Evolutionary conservation across 2,113 vertebrate species (phyloP).

Genomic region (Cebidichthys violaceus): DNA sequence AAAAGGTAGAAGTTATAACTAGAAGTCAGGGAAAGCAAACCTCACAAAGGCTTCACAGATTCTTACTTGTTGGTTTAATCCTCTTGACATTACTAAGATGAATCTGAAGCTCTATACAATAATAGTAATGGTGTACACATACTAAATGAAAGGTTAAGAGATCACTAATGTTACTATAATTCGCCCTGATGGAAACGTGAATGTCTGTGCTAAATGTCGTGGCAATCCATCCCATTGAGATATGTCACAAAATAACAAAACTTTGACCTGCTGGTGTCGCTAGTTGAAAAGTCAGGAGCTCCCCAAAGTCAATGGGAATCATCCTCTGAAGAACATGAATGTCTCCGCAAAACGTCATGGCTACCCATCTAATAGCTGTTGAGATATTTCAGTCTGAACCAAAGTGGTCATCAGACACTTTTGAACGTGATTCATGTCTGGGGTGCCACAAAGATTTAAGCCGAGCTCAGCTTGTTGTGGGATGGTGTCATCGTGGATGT

Average conservation of each 20-base stretch:
- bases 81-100: background rate
- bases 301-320: background rate
- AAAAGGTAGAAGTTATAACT: background rate
- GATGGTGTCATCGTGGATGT: conserved; percentile 32
- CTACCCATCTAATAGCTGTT: background rate
- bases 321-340: background rate
- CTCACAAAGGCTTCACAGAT: background rate
- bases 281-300: background rate
- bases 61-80: background rate
- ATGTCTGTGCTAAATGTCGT: background rate
- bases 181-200: background rate
- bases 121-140: background rate
- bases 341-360: background rate
- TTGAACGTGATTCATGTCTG: conserved; percentile 4
- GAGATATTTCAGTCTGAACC: background rate
- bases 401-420: background rate
- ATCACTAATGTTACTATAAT: background rate
- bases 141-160: background rate
- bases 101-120: background rate
- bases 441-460: conserved; percentile 3
- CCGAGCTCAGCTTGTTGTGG: conserved; percentile 57
- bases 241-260: background rate
- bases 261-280: background rate
- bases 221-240: background rate
- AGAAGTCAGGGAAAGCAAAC: background rate